Base-by-base conservation (phyloP, 37 sponge, comb jelly and placozoan genomes). In the Bolinopsis microptera region DNA sequence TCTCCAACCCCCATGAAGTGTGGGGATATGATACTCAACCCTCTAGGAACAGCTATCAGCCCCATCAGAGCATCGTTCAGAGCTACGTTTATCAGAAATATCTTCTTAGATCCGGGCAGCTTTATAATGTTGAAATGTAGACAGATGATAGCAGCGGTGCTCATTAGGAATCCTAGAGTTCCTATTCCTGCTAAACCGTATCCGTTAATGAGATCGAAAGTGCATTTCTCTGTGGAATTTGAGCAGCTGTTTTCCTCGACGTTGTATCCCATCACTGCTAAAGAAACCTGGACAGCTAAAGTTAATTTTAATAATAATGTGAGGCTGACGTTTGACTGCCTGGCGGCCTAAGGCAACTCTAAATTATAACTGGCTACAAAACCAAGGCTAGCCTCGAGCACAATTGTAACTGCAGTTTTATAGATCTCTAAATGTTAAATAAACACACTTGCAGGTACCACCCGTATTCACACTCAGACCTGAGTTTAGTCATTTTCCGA, bases 1-100 rank as follows among this genome's bases (percentile, higher is more conserved):
- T 24, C 18, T 2, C 38, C 18, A 22, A 80, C 83, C 9, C 83
- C 83, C 83, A 80, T 80, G 38, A 35, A 80, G 38, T 27, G 3
- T 3, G 5, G 38, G 18, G 83, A 80, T 9, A 80, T 80, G 83
- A 80, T 80, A 2, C 83, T 38, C 83, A 80, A 38, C 5, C 83
- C 83, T 80, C 83, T 3, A 38, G 21, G 13, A 5, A 33, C 13
- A 3, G 38, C 83, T 1, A 80, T 27, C 38, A 80, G 37, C 3
- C 83, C 38, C 83, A 31, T 80, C 36, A 32, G 38, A 80, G 38
- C 35, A 23, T 80, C 83, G 38, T 35, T 80, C 31, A 80, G 3
- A 5, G 83, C 36, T 1, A 80, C 23, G 83, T 80, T 80, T 80
- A 80, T 36, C 83, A 80, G 18, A 23, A 80, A 80, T 13, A 35